phyloP scores from a whole-genome alignment of 2,888 invertebrate genomes.

The Griposia aprilina region DNA sequence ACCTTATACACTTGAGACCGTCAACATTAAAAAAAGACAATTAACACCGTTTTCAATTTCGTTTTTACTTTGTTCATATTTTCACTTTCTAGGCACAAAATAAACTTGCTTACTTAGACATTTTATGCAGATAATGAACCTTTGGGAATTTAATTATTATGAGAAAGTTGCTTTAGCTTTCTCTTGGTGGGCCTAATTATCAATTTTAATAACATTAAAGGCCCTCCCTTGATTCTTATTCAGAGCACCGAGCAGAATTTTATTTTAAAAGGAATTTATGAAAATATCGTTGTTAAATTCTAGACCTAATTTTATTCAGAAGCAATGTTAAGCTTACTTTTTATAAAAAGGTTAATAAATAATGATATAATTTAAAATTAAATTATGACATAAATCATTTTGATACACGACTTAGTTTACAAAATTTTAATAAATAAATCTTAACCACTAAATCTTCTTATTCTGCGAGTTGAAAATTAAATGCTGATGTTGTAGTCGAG shows the following conservation, averaged over 20 bases:
- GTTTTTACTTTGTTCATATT: slow-evolving; percentile 44
- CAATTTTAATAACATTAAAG: slow-evolving; percentile 52
- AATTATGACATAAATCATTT: slow-evolving; percentile 12
- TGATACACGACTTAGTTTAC: background rate
- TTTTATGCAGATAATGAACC: slow-evolving; percentile 41
- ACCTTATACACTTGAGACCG: slow-evolving; percentile 40
- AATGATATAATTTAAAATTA: background rate
- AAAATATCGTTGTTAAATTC: slow-evolving; percentile 11
- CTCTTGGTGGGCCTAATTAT: slow-evolving; percentile 39
- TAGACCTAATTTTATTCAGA: slow-evolving; percentile 22
- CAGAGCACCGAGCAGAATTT: slow-evolving; percentile 3
- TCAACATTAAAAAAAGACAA: slow-evolving; percentile 52
- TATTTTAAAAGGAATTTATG: slow-evolving; percentile 23
- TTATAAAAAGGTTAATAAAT: slow-evolving; percentile 1
- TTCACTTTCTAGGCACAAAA: slow-evolving; percentile 40
- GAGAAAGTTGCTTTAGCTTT: slow-evolving; percentile 40
- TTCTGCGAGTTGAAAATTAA: background rate
- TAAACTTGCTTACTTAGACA: slow-evolving; percentile 39
- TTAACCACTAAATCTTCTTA: background rate
- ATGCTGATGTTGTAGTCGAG: background rate
- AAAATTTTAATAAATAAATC: background rate
- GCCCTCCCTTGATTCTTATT: slow-evolving; percentile 18
- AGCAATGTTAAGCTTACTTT: background rate
- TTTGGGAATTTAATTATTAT: slow-evolving; percentile 56
- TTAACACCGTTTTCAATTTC: slow-evolving; percentile 43